Conservation (phyloP, 2,113 vertebrate genomes). For the Eulemur rufifrons region DNA sequence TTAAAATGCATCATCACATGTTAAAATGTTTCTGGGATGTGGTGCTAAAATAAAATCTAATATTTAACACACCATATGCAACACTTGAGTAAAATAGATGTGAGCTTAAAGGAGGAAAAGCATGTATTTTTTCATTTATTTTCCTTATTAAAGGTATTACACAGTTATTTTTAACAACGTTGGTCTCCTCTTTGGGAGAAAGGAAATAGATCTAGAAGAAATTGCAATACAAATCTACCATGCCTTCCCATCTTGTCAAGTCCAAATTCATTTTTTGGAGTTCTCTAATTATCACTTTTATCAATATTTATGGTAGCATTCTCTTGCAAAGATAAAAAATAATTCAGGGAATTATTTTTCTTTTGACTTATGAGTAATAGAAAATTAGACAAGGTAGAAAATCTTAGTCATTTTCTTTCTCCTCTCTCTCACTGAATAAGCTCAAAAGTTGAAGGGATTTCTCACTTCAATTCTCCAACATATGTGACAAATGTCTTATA, state of each 20-base stretch:
- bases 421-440: not conserved
- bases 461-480: not conserved
- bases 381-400: not conserved
- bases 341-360: not conserved
- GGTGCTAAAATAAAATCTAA: conserved; percentile 54
- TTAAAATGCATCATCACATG: conserved; percentile 57
- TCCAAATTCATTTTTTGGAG: not conserved
- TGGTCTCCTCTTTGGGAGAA: not conserved
- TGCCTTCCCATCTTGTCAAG: no score
- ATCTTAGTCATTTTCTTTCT: not conserved
- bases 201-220: not conserved
- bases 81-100: not conserved
- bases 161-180: not conserved
- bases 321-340: not conserved
- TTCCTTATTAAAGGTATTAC: not conserved
- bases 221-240: rapidly evolving
- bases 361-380: not conserved
- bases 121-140: not conserved
- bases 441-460: not conserved
- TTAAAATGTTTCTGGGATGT: not conserved
- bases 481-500: not conserved
- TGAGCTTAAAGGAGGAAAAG: not conserved
- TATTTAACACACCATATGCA: conserved; percentile 44
- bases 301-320: not conserved
- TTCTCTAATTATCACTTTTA: not conserved